These are phyloP conservation scores for Ommatoiulus sabulosus DNA, from an alignment of 2,888 invertebrate species.

Conservation along the genomic window DNA sequence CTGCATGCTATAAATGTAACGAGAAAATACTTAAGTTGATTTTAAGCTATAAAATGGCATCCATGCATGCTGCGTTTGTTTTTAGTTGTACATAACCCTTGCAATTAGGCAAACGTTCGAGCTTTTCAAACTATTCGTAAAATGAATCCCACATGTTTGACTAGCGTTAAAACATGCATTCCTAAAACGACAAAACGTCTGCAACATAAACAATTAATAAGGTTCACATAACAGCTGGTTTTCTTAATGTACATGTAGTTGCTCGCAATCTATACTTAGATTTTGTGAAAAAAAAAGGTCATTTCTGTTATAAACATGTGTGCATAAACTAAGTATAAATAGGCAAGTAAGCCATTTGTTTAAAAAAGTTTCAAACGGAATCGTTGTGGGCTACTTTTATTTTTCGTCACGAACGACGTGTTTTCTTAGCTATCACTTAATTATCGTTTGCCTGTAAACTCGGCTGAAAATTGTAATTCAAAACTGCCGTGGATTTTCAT, in stretches of 20 bases:
- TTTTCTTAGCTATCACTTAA: neutral
- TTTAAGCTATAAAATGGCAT: neutral
- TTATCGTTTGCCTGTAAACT: neutral
- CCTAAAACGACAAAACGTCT: neutral
- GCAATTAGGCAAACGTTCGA: neutral
- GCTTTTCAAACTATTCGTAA: neutral
- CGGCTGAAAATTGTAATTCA: slow-evolving; percentile 10
- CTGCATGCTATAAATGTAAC: slow-evolving; percentile 2
- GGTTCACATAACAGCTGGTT: neutral
- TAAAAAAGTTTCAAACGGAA: neutral
- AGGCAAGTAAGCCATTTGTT: neutral
- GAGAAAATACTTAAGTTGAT: neutral
- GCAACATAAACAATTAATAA: slow-evolving; percentile 13
- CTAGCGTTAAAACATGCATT: neutral
- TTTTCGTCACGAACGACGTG: no score
- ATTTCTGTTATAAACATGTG: neutral
- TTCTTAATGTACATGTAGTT: neutral
- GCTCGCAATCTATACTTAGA: neutral
- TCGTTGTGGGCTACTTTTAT: no score
- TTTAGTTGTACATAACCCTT: neutral
- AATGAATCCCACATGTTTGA: neutral
- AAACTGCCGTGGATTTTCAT: neutral
- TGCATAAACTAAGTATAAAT: neutral
- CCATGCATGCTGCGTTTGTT: neutral
- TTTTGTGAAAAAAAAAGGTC: neutral